Conservation (phyloP, 2,113 vertebrate species). For the Stigmatopora argus region DNA sequence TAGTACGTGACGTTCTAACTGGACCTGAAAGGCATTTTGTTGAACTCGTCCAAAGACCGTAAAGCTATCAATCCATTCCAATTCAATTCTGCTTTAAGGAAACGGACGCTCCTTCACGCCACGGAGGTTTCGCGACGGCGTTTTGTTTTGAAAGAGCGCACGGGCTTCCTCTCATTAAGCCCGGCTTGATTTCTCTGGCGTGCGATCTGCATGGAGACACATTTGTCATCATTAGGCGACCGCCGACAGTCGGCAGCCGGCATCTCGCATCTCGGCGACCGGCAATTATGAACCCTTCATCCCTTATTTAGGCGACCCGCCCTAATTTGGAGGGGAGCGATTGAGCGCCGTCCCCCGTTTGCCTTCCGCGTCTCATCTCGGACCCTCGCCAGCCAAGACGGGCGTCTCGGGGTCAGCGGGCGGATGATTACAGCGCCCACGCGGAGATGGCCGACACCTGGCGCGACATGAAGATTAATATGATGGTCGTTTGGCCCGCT, state of each 20-base stretch:
- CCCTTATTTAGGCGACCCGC: constrained; percentile 76
- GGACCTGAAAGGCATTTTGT: too few relatives aligned
- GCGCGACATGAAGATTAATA: constrained; percentile 71
- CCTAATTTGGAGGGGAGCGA: constrained; percentile 61
- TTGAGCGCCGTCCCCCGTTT: too few relatives aligned
- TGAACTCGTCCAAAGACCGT: too few relatives aligned
- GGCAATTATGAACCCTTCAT: constrained; percentile 84
- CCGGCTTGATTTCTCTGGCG: constrained; percentile 37
- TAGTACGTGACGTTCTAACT: too few relatives aligned
- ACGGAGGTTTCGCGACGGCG: constrained; percentile 21
- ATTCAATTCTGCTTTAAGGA: background rate
- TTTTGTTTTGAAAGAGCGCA: constrained; percentile 56
- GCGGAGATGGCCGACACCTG: constrained; percentile 55
- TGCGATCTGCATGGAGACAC: constrained; percentile 94
- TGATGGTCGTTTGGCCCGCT: constrained; percentile 18
- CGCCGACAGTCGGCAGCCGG: constrained; percentile 98
- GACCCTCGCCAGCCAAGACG: constrained; percentile 20
- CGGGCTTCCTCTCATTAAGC: constrained; percentile 56
- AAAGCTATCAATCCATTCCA: too few relatives aligned
- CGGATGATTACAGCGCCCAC: constrained; percentile 75
- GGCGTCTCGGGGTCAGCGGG: constrained; percentile 71
- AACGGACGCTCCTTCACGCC: constrained; percentile 3
- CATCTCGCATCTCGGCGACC: constrained; percentile 89
- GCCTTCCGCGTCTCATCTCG: too few relatives aligned
- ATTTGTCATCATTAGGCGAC: constrained; percentile 99